These are phyloP conservation scores for Drosophila sturtevanti DNA, from an alignment of 1,140 invertebrate genomes.

Conservation along the genomic window DNA sequence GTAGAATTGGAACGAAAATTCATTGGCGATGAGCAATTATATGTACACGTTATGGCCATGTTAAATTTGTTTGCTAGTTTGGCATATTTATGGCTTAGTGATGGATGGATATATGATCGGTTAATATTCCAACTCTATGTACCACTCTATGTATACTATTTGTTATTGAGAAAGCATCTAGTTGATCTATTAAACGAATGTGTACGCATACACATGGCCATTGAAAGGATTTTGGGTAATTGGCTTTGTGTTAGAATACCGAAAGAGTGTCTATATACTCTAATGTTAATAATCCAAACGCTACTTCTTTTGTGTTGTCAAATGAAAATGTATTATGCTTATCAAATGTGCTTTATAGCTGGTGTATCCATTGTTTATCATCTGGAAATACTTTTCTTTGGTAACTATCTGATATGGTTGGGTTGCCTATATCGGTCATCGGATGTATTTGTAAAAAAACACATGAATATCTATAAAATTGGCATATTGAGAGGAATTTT, in stretches of 20 bases:
- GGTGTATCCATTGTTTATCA: constrained; percentile 52
- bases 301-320: constrained; percentile 39
- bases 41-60: constrained; percentile 48
- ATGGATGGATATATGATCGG: constrained; percentile 48
- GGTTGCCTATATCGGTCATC: constrained; percentile 48
- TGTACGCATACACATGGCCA: constrained; percentile 10
- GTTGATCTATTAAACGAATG: constrained; percentile 46
- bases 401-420: constrained; percentile 60
- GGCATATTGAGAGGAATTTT: constrained; percentile 22
- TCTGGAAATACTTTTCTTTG: constrained; percentile 50
- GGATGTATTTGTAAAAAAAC: constrained; percentile 39
- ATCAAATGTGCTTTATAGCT: constrained; percentile 47
- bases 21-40: constrained; percentile 51
- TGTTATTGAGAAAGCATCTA: constrained; percentile 41
- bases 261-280: constrained; percentile 30
- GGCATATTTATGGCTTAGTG: constrained; percentile 45
- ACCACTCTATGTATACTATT: constrained; percentile 52
- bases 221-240: constrained; percentile 35
- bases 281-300: constrained; percentile 37
- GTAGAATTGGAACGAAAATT: constrained; percentile 17
- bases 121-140: constrained; percentile 45
- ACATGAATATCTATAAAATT: constrained; percentile 39
- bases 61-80: constrained; percentile 25
- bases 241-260: constrained; percentile 43
- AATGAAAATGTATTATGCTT: constrained; percentile 43